Evolutionary conservation across 2,888 invertebrate species (phyloP), one percentile per base, ranked within the genome.

Genomic region (Sipha maydis): DNA sequence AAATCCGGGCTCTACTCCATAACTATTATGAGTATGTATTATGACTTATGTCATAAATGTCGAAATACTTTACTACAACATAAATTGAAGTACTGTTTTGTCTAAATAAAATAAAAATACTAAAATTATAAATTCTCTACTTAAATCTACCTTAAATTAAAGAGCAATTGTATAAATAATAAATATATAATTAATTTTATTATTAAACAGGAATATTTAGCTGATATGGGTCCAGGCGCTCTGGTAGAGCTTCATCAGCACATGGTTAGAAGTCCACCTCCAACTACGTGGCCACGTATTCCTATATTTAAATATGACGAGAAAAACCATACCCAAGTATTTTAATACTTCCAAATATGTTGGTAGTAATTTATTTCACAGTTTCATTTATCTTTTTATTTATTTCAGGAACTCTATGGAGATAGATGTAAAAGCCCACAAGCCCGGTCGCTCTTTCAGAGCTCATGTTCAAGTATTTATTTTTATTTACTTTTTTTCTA

Each of bases 191-290:
- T 34, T 21, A 31, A 31, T 61, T 61, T 76, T 75, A 1, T 61
- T 61, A 38, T 61, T 61, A 54, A 75, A 48, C 14, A 90, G 90
- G 90, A 89, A 73, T 85, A 89, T 61, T 82, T 89, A 54, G 83
- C 93, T n/a, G 92, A 93, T 90, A 90, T 90, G 31, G 96, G 96
- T 91, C 95, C 96, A 0, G 91, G 96, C 90, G 95, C 95, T 41
- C 92, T 96, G 89, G 95, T 95, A 90, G 96, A 96, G 92, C 95
- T 96, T 89, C 96, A 96, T 91, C 95, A 96, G 91, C 96, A 96
- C 91, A 94, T 96, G 94, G 96, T 96, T 83, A 93, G 96, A 89
- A 96, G 96, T 90, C 96, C 96, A 54, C 96, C 96, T 4, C 96
- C 96, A 0, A 95, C 94, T 34, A 94, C 94, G 90, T 96, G 96